Evolutionary conservation across 2,797 vertebrate species (phyloP).

Genomic region (Gila robusta): DNA sequence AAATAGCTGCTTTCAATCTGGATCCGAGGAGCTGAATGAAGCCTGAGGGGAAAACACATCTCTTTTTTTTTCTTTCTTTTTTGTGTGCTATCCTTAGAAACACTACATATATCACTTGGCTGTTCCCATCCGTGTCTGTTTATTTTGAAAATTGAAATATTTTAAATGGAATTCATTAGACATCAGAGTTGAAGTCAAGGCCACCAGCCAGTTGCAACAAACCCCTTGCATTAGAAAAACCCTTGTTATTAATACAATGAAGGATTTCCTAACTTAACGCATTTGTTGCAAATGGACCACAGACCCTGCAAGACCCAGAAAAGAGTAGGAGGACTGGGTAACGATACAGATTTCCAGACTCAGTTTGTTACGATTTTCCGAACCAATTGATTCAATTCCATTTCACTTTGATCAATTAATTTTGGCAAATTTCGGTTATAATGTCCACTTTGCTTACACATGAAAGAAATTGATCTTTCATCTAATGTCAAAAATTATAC

Average conservation of each 20-base stretch:
- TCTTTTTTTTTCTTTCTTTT: neutral
- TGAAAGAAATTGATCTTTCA: neutral
- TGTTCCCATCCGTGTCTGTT: neutral
- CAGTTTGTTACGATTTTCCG: neutral
- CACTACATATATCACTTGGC: neutral
- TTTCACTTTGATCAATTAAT: neutral
- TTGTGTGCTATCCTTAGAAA: slow-evolving; percentile 4
- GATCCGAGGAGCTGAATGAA: slow-evolving; percentile 29
- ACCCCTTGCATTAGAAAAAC: neutral
- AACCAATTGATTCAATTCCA: neutral
- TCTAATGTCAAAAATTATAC: neutral
- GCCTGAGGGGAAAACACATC: slow-evolving; percentile 11
- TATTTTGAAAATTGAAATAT: neutral
- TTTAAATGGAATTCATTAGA: neutral
- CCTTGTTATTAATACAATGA: neutral
- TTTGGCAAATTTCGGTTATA: neutral
- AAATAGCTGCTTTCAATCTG: slow-evolving; percentile 66
- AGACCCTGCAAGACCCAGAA: neutral
- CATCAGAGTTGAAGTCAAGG: neutral
- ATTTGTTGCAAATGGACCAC: slow-evolving; percentile 3
- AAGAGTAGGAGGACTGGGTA: neutral
- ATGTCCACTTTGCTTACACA: neutral
- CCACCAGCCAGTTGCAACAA: neutral
- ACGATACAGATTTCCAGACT: neutral
- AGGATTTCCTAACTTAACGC: neutral